Conservation (phyloP, 92 coral and sea anemone species). For the Porites evermanni region DNA sequence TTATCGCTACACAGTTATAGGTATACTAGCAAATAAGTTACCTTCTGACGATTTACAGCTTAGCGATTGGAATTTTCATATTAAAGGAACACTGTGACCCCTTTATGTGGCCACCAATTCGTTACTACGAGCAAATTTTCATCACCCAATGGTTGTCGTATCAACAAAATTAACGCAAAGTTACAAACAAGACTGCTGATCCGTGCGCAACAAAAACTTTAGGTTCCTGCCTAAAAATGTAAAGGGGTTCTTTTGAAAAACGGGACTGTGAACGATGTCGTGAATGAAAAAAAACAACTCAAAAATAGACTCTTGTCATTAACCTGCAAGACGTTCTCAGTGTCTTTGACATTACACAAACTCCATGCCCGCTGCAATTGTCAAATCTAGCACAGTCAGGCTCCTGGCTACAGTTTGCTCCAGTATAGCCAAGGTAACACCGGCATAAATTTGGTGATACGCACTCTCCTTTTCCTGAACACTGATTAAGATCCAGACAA, state of each 20-base stretch:
- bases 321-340: conserved; percentile 10
- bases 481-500: conserved; percentile 48
- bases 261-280: neutral
- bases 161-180: conserved; percentile 5
- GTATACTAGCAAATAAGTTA: conserved; percentile 3
- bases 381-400: conserved; percentile 45
- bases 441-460: conserved; percentile 49
- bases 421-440: conserved; percentile 45
- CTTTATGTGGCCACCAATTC: conserved; percentile 2
- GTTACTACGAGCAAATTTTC: neutral
- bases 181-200: neutral
- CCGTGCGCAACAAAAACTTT: no score
- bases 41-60: neutral
- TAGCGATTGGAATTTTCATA: conserved; percentile 1
- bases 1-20: conserved; percentile 10
- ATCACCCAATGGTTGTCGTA: neutral
- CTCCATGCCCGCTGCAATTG: conserved; percentile 62
- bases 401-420: conserved; percentile 33
- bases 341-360: neutral
- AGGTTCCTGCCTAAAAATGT: no score
- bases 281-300: neutral
- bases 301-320: neutral
- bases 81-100: conserved; percentile 9
- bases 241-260: no score
- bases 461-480: conserved; percentile 55